Evolutionary conservation across 2,888 invertebrate genomes (phyloP).

Genomic region (Meta bourneti): DNA sequence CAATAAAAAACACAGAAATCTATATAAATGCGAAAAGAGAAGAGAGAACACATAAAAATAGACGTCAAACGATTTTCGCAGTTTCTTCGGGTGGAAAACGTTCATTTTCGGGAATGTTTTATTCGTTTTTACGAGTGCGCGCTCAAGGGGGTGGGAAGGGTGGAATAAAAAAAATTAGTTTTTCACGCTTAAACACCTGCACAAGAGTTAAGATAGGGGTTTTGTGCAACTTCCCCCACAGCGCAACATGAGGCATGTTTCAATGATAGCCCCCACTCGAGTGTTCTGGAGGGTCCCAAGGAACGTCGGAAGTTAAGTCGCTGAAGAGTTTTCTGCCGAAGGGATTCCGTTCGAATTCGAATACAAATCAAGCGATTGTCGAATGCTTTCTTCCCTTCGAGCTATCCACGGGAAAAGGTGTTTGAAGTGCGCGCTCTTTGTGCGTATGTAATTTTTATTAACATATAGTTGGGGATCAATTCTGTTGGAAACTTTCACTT

Average conservation of each 20-base stretch:
- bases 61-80: constrained; percentile 66
- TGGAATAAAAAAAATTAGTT: constrained; percentile 20
- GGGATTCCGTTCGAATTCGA: not conserved
- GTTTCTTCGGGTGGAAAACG: constrained; percentile 51
- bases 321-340: not conserved
- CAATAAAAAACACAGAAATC: constrained; percentile 13
- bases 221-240: constrained; percentile 44
- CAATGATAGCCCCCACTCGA: constrained; percentile 52
- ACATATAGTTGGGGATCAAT: not conserved
- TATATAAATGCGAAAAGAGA: constrained; percentile 51
- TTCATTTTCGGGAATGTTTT: constrained; percentile 41
- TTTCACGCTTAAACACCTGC: constrained; percentile 74
- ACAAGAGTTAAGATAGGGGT: constrained; percentile 55
- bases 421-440: not conserved
- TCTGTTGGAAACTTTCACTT: not conserved
- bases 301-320: constrained; percentile 20
- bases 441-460: not conserved
- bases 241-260: constrained; percentile 41
- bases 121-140: constrained; percentile 22
- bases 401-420: not conserved
- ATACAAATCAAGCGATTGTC: not conserved
- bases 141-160: not conserved
- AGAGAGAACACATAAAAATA: constrained; percentile 50
- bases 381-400: no score
- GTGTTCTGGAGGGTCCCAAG: not conserved